phyloP scores from a whole-genome alignment of 2,888 invertebrate genomes.

The Sarcophaga variegata region DNA sequence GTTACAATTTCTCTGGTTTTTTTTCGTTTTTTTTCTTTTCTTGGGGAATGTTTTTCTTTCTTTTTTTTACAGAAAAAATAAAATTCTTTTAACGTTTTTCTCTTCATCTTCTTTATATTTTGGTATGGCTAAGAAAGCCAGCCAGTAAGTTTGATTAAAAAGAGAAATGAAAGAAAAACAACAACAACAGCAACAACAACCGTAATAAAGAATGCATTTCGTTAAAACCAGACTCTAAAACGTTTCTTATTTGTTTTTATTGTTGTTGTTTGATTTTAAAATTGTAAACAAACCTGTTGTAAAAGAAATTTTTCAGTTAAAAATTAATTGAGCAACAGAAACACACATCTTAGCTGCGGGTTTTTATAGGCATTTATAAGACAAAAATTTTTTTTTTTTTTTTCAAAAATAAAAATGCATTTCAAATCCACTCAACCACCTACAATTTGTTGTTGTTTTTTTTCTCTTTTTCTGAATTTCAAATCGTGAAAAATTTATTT shows the following conservation, averaged over 20 bases:
- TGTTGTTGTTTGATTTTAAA: neutral
- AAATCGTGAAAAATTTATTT: conserved; percentile 40
- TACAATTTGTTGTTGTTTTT: conserved; percentile 34
- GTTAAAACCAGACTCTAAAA: neutral
- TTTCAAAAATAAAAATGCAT: conserved; percentile 21
- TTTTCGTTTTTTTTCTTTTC: neutral
- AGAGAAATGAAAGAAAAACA: neutral
- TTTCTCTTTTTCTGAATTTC: neutral
- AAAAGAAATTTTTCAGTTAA: neutral
- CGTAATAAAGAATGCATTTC: neutral
- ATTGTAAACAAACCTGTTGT: neutral
- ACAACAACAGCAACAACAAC: neutral
- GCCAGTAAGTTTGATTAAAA: neutral
- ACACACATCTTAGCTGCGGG: too few relatives aligned
- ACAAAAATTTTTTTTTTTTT: neutral
- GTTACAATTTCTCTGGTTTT: conserved; percentile 59
- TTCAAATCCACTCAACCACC: conserved; percentile 40
- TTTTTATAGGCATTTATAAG: neutral
- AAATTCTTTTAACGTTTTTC: too few relatives aligned
- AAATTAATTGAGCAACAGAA: neutral
- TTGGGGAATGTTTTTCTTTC: neutral
- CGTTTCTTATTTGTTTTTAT: neutral
- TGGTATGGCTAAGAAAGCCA: neutral
- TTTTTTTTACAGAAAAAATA: too few relatives aligned
- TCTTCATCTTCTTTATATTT: too few relatives aligned